Conservation (phyloP, 2,888 invertebrate species). For the Ornithoptera alexandrae region DNA sequence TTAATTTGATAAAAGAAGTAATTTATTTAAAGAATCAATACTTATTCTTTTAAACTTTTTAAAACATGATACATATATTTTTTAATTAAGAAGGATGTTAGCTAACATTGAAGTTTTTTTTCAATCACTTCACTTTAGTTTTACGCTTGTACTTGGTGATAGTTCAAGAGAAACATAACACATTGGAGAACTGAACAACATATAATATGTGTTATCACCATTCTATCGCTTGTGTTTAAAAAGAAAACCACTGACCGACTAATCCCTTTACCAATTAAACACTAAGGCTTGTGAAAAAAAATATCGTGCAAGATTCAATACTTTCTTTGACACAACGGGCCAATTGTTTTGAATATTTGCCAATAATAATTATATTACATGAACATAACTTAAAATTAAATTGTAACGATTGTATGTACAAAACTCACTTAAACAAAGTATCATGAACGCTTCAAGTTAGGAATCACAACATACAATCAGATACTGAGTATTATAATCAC, state of each 20-base stretch:
- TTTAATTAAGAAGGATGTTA: too few relatives aligned
- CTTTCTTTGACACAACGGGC: not conserved
- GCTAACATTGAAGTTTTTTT: too few relatives aligned
- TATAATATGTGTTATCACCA: not conserved
- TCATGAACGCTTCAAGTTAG: conserved; percentile 24
- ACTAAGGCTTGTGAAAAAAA: not conserved
- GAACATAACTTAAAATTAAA: not conserved
- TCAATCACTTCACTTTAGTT: too few relatives aligned
- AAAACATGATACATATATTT: too few relatives aligned
- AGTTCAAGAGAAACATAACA: too few relatives aligned
- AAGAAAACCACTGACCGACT: not conserved
- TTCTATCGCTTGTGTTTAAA: not conserved
- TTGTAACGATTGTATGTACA: conserved; percentile 4
- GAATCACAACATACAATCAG: conserved; percentile 43
- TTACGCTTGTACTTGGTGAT: too few relatives aligned
- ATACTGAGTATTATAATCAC: conserved; percentile 38
- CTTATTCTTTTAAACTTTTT: too few relatives aligned
- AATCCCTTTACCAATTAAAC: not conserved
- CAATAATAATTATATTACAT: not conserved
- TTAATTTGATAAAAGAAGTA: too few relatives aligned
- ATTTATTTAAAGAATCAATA: too few relatives aligned
- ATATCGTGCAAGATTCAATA: not conserved
- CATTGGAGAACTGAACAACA: too few relatives aligned
- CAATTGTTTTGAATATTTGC: not conserved
- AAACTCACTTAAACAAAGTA: not conserved